These are phyloP conservation scores for Eupithecia vulgata DNA, from an alignment of 2,888 invertebrate species.

Conservation along the genomic window DNA sequence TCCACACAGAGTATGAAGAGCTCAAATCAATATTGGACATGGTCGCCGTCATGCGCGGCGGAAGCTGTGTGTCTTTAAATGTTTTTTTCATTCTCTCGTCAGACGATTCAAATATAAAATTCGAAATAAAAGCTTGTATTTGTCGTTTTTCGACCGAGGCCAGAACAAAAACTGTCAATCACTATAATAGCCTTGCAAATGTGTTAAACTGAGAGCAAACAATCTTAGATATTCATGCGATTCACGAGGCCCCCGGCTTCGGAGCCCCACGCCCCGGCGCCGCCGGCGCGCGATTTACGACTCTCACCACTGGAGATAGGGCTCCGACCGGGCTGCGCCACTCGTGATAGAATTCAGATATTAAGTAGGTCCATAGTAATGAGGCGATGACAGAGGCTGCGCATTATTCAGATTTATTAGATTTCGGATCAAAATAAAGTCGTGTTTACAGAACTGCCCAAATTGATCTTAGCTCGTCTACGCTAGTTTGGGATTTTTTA, in stretches of 20 bases:
- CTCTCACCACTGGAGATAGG: conserved; percentile 13
- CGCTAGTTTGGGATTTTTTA: background rate
- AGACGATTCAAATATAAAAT: background rate
- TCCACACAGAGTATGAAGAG: background rate
- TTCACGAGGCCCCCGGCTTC: conserved; percentile 62
- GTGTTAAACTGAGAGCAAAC: conserved; percentile 50
- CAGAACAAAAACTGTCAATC: conserved; percentile 47
- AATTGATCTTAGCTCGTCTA: background rate
- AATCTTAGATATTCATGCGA: conserved; percentile 66
- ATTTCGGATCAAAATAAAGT: conserved; percentile 59
- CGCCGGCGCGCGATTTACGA: background rate
- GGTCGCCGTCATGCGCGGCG: background rate
- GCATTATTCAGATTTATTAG: conserved; percentile 70
- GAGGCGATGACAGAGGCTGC: conserved; percentile 60
- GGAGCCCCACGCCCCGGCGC: conserved; percentile 43
- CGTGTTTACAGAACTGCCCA: conserved; percentile 52
- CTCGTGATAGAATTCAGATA: conserved; percentile 49
- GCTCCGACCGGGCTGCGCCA: background rate
- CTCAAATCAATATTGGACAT: background rate
- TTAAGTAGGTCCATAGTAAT: conserved; percentile 72
- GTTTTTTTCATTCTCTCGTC: background rate
- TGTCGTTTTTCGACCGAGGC: conserved; percentile 24
- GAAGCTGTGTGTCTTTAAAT: background rate
- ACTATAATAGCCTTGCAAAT: conserved; percentile 49
- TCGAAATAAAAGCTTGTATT: conserved; percentile 2